Evolutionary conservation across 1,140 invertebrate genomes (phyloP).

Genomic region (Tetramorium simillimum): DNA sequence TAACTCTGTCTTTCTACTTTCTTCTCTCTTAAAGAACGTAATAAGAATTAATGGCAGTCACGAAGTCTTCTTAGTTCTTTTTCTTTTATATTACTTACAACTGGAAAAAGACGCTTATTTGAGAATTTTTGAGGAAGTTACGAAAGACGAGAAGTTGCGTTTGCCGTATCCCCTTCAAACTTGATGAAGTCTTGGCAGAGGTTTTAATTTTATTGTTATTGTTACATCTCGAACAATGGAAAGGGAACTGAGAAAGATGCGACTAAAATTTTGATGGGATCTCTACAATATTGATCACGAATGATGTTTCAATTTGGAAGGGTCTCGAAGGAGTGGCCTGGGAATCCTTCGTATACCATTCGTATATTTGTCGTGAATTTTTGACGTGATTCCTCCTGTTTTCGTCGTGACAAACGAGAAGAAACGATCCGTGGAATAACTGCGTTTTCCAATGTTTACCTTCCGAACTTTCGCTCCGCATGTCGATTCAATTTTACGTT

Average conservation of each 20-base stretch:
- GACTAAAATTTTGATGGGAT: neutral
- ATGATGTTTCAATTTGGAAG: conserved; percentile 20
- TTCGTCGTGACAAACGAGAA: neutral
- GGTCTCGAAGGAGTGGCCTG: neutral
- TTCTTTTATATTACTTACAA: neutral
- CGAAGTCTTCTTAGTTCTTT: neutral
- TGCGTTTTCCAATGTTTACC: neutral
- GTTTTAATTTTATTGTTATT: neutral
- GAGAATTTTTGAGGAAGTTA: neutral
- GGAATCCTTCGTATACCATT: neutral
- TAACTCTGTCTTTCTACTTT: neutral
- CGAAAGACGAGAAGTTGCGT: neutral
- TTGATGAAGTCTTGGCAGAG: neutral
- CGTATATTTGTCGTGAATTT: conserved; percentile 1
- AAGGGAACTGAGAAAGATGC: neutral
- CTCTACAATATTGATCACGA: conserved; percentile 25
- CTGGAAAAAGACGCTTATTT: neutral
- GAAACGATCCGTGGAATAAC: conserved; percentile 1
- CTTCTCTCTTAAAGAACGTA: neutral
- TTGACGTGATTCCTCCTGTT: neutral
- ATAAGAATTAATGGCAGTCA: neutral
- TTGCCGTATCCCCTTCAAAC: neutral
- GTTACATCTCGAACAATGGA: neutral
- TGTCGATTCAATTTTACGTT: conserved; percentile 22
- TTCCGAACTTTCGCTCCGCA: neutral